phyloP scores from a whole-genome alignment of 2,888 invertebrate genomes.

The Taphrorychus bicolor region DNA sequence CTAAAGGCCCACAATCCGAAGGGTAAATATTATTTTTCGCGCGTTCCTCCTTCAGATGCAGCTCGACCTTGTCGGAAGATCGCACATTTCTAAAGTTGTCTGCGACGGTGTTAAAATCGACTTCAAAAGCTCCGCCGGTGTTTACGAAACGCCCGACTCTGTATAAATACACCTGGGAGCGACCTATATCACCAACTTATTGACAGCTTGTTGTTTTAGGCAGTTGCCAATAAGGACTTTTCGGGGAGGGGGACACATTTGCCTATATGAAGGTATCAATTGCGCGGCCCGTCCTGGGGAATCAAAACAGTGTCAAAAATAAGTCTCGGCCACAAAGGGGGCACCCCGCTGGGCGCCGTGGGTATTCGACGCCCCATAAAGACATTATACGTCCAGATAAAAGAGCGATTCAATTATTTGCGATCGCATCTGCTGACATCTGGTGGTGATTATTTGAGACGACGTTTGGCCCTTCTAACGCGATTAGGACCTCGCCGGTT shows the following conservation, averaged over 20 bases:
- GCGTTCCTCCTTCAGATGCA: constrained; percentile 13
- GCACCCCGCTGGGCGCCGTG: constrained; percentile 10
- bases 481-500: constrained; percentile 51
- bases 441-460: constrained; percentile 60
- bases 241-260: neutral
- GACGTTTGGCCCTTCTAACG: constrained; percentile 57
- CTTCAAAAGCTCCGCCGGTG: constrained; percentile 20
- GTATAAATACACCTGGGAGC: constrained; percentile 35
- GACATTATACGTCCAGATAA: constrained; percentile 52
- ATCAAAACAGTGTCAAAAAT: constrained; percentile 15
- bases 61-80: constrained; percentile 4
- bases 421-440: constrained; percentile 62
- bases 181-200: constrained; percentile 30
- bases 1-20: constrained; percentile 18
- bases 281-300: no score
- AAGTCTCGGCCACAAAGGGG: constrained; percentile 14
- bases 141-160: constrained; percentile 22
- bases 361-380: constrained; percentile 11
- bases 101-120: constrained; percentile 22
- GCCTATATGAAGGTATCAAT: neutral
- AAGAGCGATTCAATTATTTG: constrained; percentile 62
- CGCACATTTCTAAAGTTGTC: neutral
- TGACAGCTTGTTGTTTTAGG: constrained; percentile 35
- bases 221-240: no score
- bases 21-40: constrained; percentile 27